These are phyloP conservation scores for Hirtodrosophila alboralis DNA, from an alignment of 2,888 invertebrate species.

Conservation along the genomic window DNA sequence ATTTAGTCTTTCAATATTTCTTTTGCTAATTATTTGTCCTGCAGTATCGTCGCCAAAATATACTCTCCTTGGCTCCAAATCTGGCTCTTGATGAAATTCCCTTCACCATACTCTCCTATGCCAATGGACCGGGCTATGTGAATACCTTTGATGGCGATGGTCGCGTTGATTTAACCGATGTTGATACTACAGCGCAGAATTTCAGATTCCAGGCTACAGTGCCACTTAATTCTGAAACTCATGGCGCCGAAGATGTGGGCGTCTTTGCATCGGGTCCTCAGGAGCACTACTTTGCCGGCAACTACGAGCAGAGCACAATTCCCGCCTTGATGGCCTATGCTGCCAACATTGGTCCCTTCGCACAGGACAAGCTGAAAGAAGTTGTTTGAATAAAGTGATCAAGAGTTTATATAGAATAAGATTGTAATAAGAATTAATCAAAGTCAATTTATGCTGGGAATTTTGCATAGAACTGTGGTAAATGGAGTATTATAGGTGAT, in stretches of 20 bases:
- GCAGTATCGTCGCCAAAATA: conserved; percentile 81
- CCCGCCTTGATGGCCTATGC: conserved; percentile 90
- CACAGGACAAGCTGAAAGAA: conserved; percentile 45
- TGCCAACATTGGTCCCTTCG: conserved; percentile 87
- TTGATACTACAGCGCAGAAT: conserved; percentile 57
- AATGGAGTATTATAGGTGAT: no score
- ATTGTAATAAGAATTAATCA: conserved; percentile 1
- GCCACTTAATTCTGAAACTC: conserved; percentile 87
- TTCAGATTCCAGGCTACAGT: conserved; percentile 86
- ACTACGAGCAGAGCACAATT: conserved; percentile 90
- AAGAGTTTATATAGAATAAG: conserved; percentile 17
- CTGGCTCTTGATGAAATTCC: conserved; percentile 86
- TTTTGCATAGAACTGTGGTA: no score
- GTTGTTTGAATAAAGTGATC: conserved; percentile 29
- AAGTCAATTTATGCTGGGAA: no score
- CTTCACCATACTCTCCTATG: conserved; percentile 89
- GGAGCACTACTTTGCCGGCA: conserved; percentile 91
- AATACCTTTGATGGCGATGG: conserved; percentile 63
- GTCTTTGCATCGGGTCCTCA: conserved; percentile 91
- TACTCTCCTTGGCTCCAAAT: conserved; percentile 85
- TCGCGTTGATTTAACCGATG: conserved; percentile 62
- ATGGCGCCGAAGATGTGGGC: conserved; percentile 91
- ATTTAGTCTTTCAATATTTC: no score
- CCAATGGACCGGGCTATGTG: conserved; percentile 89
- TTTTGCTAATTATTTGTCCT: not conserved